These are phyloP conservation scores for Scopus umbretta DNA, from an alignment of 2,113 vertebrate species.

Conservation along the genomic window DNA sequence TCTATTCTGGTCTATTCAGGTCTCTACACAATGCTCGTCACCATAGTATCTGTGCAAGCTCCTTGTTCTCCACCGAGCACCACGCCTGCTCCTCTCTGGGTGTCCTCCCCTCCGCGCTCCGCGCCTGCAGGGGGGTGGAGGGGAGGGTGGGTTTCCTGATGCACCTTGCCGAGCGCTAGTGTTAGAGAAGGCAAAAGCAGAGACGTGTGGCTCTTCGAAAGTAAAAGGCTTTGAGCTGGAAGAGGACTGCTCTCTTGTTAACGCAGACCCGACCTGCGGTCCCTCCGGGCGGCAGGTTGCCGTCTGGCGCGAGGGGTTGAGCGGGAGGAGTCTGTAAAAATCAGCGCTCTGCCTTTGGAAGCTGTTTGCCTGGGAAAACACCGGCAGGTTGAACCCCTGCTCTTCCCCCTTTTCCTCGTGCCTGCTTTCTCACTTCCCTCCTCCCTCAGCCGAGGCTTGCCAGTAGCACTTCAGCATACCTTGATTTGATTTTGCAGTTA, in stretches of 20 bases:
- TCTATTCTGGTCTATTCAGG: slow-evolving; percentile 1
- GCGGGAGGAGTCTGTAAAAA: not conserved
- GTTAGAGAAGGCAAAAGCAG: not conserved
- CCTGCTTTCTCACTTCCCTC: not conserved
- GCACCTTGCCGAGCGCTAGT: not conserved
- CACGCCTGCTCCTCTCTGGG: not conserved
- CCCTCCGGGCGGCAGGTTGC: not conserved
- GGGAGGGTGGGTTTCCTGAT: not conserved
- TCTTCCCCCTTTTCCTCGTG: not conserved
- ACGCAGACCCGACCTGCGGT: accelerated
- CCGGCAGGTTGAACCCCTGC: accelerated
- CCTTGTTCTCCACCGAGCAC: not conserved
- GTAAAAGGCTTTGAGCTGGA: not conserved
- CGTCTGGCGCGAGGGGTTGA: accelerated
- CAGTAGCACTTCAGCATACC: not conserved
- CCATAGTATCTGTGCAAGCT: slow-evolving; percentile 4
- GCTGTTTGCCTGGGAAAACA: not conserved
- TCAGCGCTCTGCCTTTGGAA: not conserved
- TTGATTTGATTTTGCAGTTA: not conserved
- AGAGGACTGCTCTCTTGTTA: not conserved
- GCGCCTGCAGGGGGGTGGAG: accelerated
- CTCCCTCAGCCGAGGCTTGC: not conserved
- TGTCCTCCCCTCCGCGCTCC: not conserved
- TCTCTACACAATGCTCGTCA: slow-evolving; percentile 22
- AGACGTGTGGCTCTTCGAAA: not conserved